Percentiles rank a stretch among this genome's conserved stretches.
These are phyloP conservation scores for Alectura lathami DNA, from an alignment of 2,113 vertebrate species.

Conservation along the genomic window DNA sequence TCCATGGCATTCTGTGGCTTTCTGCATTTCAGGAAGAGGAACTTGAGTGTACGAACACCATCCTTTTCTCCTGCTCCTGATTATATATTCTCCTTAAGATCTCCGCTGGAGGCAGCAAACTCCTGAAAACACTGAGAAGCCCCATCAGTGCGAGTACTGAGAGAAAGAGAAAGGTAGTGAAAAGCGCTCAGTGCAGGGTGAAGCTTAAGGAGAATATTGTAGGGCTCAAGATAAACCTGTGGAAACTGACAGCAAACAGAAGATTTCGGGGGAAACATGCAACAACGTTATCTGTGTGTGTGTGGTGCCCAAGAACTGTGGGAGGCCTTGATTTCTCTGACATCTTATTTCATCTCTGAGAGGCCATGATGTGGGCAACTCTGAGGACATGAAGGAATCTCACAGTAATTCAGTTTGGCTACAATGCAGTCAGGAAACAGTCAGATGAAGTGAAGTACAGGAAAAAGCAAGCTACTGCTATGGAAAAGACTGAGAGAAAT, in stretches of 20 bases:
- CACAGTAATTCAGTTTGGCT: background rate
- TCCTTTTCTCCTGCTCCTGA: background rate
- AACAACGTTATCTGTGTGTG: background rate
- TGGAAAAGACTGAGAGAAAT: background rate
- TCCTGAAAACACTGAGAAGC: background rate
- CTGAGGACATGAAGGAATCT: background rate
- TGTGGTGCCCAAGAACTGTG: background rate
- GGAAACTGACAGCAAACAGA: background rate
- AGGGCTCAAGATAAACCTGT: background rate
- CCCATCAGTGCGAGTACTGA: fast-evolving
- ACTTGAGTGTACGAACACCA: background rate
- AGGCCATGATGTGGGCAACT: background rate
- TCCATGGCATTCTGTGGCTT: background rate
- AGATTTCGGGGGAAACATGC: background rate
- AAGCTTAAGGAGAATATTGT: background rate
- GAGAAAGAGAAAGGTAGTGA: background rate
- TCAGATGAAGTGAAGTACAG: background rate
- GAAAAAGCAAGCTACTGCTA: background rate
- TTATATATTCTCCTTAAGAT: background rate
- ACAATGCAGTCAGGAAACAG: background rate
- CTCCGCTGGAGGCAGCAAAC: background rate
- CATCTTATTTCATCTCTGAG: background rate
- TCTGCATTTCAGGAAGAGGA: background rate
- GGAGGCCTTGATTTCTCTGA: background rate
- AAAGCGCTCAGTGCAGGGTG: background rate